Conservation (phyloP, 1,140 invertebrate genomes). For the Eulimnadia texana region DNA sequence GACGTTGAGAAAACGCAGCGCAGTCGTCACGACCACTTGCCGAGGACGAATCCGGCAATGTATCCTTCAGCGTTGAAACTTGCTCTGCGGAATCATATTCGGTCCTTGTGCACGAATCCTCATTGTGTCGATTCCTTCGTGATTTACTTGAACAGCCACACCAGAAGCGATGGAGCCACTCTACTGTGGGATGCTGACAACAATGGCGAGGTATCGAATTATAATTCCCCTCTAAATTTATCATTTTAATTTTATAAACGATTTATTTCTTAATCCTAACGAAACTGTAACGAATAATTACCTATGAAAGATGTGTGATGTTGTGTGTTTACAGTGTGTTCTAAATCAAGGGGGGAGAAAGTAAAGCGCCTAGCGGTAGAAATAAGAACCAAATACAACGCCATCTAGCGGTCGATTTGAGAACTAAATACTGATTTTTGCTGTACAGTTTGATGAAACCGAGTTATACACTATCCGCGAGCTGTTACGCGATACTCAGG, state of each 20-base stretch:
- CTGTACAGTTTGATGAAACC: slow-evolving; percentile 28
- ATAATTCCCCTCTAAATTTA: too few species aligned
- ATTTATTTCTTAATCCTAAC: too few species aligned
- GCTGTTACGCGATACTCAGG: slow-evolving; percentile 31
- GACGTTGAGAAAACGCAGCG: not conserved
- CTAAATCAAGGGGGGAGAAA: too few species aligned
- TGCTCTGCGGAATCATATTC: slow-evolving; percentile 34
- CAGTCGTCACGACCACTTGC: slow-evolving; percentile 1
- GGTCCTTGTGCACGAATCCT: slow-evolving; percentile 30
- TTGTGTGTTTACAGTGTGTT: not conserved
- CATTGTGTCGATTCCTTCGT: slow-evolving; percentile 38
- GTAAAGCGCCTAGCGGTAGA: too few species aligned
- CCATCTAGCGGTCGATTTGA: not conserved
- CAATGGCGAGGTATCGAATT: slow-evolving; percentile 34
- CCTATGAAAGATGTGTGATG: too few species aligned
- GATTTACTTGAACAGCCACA: slow-evolving; percentile 36
- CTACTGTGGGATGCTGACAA: slow-evolving; percentile 37
- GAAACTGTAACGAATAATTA: too few species aligned
- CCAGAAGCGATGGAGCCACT: slow-evolving; percentile 32
- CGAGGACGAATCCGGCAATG: slow-evolving; percentile 21
- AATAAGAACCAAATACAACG: not conserved
- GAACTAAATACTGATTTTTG: not conserved
- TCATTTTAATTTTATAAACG: slow-evolving; percentile 2
- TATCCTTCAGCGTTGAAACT: slow-evolving; percentile 35
- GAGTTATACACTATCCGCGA: slow-evolving; percentile 35